Percentiles rank a stretch among this genome's conserved stretches.
Conservation (phyloP, 1,140 invertebrate genomes). For the Zophobas morio region DNA sequence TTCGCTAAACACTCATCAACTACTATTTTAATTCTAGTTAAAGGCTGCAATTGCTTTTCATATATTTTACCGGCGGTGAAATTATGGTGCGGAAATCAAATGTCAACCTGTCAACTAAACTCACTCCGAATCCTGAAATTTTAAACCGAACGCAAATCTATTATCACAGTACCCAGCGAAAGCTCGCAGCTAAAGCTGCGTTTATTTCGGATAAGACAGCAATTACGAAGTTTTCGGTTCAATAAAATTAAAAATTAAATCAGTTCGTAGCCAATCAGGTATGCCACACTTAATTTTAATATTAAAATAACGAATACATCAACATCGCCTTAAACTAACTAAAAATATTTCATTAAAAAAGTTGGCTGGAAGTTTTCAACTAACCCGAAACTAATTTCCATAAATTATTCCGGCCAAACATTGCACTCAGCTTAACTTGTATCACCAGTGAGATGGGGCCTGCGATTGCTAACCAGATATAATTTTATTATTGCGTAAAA, state of each 20-base stretch:
- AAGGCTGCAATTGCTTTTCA: neutral
- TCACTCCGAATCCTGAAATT: neutral
- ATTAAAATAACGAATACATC: constrained; percentile 27
- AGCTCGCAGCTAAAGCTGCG: neutral
- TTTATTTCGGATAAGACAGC: neutral
- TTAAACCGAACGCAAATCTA: constrained; percentile 7
- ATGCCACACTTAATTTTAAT: constrained; percentile 17
- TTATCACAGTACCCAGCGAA: neutral
- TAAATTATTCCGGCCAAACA: constrained; percentile 26
- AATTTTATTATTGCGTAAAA: constrained; percentile 23
- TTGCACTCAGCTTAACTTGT: constrained; percentile 28
- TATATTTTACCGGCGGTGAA: neutral
- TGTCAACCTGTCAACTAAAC: neutral
- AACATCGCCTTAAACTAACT: constrained; percentile 18
- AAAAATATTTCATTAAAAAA: constrained; percentile 41
- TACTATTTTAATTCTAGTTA: neutral
- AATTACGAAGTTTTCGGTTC: neutral
- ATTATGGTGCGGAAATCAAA: constrained; percentile 6
- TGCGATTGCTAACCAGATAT: constrained; percentile 11
- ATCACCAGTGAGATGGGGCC: constrained; percentile 4
- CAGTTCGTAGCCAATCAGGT: neutral
- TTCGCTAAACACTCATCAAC: neutral
- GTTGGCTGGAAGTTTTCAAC: constrained; percentile 29
- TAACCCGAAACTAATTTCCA: constrained; percentile 31
- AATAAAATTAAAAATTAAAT: neutral